phyloP scores from a whole-genome alignment of 2,888 invertebrate genomes.

The Fragum whitleyi region DNA sequence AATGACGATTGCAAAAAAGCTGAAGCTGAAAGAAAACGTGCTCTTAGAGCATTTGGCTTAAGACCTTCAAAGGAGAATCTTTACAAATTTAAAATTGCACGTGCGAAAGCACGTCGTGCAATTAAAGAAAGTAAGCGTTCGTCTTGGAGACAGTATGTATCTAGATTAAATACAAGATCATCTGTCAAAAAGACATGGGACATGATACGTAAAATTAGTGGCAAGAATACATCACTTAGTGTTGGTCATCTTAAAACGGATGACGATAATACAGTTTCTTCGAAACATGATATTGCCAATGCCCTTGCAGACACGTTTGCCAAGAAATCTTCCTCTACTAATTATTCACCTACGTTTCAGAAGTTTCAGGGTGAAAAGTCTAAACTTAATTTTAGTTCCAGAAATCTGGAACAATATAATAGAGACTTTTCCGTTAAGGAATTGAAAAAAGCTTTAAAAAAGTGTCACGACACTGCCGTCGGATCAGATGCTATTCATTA shows the following conservation, averaged over 20 bases:
- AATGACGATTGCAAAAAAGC: not conserved
- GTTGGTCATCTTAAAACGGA: not conserved
- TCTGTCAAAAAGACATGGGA: not conserved
- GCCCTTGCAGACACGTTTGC: not conserved
- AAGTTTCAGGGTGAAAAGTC: not conserved
- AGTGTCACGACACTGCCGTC: too few species aligned
- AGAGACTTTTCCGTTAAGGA: not conserved
- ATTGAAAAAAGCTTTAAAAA: not conserved
- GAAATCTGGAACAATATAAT: not conserved
- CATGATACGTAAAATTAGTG: too few species aligned
- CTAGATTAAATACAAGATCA: not conserved
- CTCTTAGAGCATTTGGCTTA: not conserved
- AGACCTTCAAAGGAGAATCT: not conserved
- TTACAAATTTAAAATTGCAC: not conserved
- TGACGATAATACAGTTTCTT: not conserved
- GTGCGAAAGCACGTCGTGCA: not conserved
- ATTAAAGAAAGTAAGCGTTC: not conserved
- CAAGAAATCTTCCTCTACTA: not conserved
- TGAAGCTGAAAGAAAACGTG: not conserved
- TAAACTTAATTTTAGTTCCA: not conserved
- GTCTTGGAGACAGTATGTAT: too few species aligned
- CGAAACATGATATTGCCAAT: not conserved
- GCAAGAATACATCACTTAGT: not conserved
- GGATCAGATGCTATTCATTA: slow-evolving; percentile 25
- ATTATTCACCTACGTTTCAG: not conserved